Base-by-base conservation (phyloP, 2,113 vertebrate species). In the Pteropus alecto region DNA sequence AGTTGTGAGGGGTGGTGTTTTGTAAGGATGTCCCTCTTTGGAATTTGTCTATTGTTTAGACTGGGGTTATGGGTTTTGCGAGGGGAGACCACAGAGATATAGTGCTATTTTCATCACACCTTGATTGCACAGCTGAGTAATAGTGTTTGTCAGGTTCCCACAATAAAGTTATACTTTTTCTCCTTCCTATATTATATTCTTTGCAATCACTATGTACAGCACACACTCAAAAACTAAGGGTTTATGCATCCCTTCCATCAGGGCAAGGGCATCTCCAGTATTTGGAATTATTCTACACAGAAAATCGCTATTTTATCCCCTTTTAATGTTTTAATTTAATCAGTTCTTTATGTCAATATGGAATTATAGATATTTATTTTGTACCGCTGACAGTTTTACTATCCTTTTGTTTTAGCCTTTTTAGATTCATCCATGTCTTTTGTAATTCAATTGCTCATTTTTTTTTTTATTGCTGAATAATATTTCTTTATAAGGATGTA, bases 21-120 rank as follows among this genome's bases (percentile, higher is more conserved):
- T n/a, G 6, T 94, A 70, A 65, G 3, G 16, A 38, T 46, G 30
- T 10, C 4, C 21, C 16, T 81, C 9, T 71, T 11, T 54, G 18
- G 5, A 70, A 46, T 46, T 2, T 43, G 3, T 38, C 19, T 46
- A 79, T 81, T 88, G 7, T 9, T 58, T 86, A 71, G 21, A 65
- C 6, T 21, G 5, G 1, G 1, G 0, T 70, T 48, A 26, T 26
- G 9, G 1, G 0, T 30, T 79, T 71, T 13, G 22, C 3, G 1
- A 21, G 74, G 26, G 33, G 95, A 74, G 24, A 18, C 19, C 24
- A 33, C 7, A 60, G 5, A 21, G 21, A 2, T 43, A 61, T 68
- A 26, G 4, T 51, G 0, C 0, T 3, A n/a, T 48, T 83, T 92
- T 83, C 16, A 21, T 58, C 6, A 43, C 13, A 61, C 56, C 41